Conservation (phyloP, 2,797 vertebrate species). For the Trachurus trachurus region DNA sequence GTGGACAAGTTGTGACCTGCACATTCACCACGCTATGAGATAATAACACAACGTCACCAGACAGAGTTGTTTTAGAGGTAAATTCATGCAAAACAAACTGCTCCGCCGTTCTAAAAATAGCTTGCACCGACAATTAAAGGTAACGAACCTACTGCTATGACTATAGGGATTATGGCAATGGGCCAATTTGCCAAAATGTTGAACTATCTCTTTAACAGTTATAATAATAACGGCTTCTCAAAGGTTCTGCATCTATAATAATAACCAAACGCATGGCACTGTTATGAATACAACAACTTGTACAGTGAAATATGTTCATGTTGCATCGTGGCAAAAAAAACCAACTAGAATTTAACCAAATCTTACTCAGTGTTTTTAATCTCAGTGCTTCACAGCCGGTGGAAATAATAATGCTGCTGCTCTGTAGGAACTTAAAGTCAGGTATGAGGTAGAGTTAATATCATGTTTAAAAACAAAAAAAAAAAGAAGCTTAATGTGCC, state of each 20-base stretch:
- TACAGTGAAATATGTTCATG: slow-evolving; percentile 43
- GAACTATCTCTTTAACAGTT: neutral
- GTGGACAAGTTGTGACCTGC: too few relatives aligned
- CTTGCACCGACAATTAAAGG: too few relatives aligned
- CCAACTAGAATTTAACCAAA: slow-evolving; percentile 53
- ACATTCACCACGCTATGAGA: too few relatives aligned
- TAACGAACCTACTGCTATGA: too few relatives aligned
- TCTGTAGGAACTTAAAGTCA: slow-evolving; percentile 56
- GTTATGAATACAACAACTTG: slow-evolving; percentile 48
- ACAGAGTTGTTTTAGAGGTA: too few relatives aligned
- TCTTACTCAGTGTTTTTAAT: slow-evolving; percentile 58
- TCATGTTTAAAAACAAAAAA: slow-evolving; percentile 8
- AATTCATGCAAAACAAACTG: too few relatives aligned
- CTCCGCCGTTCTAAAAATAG: too few relatives aligned
- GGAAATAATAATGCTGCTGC: slow-evolving; percentile 35
- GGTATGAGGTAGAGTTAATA: slow-evolving; percentile 43
- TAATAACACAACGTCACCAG: too few relatives aligned
- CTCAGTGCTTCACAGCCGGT: slow-evolving; percentile 53
- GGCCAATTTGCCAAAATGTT: too few relatives aligned
- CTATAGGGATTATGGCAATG: too few relatives aligned
- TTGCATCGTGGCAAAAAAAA: slow-evolving; percentile 61
- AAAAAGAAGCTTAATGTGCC: slow-evolving; percentile 71
- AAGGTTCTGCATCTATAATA: slow-evolving; percentile 21
- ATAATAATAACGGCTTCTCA: slow-evolving; percentile 33
- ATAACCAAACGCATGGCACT: slow-evolving; percentile 63